Percentiles rank a stretch among this genome's conserved stretches.
phyloP scores from a whole-genome alignment of 2,113 vertebrate genomes.

The Chloroceryle aenea region DNA sequence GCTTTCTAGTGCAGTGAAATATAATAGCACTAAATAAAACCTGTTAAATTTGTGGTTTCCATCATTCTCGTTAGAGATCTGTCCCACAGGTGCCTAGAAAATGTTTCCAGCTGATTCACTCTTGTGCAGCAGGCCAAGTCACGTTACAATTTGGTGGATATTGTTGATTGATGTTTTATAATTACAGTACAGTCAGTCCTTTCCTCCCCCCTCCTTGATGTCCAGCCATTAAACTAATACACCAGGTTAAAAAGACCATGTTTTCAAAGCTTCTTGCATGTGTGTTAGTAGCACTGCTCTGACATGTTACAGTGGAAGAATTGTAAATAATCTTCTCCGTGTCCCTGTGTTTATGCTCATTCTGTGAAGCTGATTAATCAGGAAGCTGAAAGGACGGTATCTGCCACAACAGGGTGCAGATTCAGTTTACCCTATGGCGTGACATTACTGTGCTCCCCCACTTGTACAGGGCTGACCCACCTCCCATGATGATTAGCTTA shows the following conservation, averaged over 20 bases:
- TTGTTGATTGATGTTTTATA: not conserved
- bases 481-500: not conserved
- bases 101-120: slow-evolving; percentile 10
- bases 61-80: not conserved
- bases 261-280: not conserved
- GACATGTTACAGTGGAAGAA: not conserved
- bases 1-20: not conserved
- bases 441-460: not conserved
- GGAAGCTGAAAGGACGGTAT: not conserved
- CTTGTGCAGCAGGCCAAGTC: slow-evolving; percentile 9
- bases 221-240: not conserved
- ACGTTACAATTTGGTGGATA: not conserved
- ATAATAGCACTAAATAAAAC: not conserved
- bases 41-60: slow-evolving; percentile 2
- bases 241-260: not conserved
- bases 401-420: not conserved
- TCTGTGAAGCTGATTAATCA: not conserved
- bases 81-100: not conserved
- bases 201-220: not conserved
- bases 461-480: not conserved
- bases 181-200: not conserved
- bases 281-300: not conserved
- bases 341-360: not conserved
- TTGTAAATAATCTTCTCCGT: not conserved
- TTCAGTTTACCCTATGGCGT: not conserved